phyloP scores from a whole-genome alignment of 2,113 vertebrate species.

The Nycticebus coucang region DNA sequence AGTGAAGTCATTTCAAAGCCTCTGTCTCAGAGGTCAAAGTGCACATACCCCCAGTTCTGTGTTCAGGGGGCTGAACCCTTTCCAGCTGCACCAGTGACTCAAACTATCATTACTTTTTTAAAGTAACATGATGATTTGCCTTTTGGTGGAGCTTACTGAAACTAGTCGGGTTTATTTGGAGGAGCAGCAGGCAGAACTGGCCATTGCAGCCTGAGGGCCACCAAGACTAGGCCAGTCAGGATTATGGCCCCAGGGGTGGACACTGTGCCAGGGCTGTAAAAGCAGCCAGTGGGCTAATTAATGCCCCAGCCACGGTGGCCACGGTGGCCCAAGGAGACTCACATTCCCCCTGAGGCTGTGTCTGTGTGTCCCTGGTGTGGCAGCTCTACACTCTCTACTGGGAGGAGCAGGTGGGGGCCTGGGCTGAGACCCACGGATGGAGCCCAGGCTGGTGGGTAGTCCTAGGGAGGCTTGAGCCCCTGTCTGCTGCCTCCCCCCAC shows the following conservation, averaged over 20 bases:
- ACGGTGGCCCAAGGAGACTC: constrained; percentile 52
- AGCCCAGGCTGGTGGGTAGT: neutral
- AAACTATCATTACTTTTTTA: constrained; percentile 81
- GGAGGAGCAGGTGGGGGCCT: neutral
- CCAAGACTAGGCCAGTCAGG: neutral
- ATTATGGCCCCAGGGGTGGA: too few relatives aligned
- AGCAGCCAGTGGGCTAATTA: neutral
- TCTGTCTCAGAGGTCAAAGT: constrained; percentile 73
- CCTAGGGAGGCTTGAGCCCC: neutral
- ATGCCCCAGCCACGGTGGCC: neutral
- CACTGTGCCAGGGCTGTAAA: too few relatives aligned
- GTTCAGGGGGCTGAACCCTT: constrained; percentile 81
- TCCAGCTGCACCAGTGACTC: constrained; percentile 77
- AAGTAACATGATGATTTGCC: constrained; percentile 83
- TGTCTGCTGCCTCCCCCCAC: too few relatives aligned
- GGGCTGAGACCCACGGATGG: neutral
- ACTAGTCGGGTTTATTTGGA: constrained; percentile 75
- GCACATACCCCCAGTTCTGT: constrained; percentile 68
- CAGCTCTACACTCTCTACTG: fast-evolving
- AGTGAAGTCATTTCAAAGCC: constrained; percentile 76
- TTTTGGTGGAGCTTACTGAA: constrained; percentile 82
- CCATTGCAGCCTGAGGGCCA: constrained; percentile 73
- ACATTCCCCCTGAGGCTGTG: fast-evolving
- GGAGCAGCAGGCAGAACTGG: constrained; percentile 70
- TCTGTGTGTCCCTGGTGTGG: neutral